phyloP scores from a whole-genome alignment of 2,888 invertebrate genomes.

The Eupithecia abbreviata region DNA sequence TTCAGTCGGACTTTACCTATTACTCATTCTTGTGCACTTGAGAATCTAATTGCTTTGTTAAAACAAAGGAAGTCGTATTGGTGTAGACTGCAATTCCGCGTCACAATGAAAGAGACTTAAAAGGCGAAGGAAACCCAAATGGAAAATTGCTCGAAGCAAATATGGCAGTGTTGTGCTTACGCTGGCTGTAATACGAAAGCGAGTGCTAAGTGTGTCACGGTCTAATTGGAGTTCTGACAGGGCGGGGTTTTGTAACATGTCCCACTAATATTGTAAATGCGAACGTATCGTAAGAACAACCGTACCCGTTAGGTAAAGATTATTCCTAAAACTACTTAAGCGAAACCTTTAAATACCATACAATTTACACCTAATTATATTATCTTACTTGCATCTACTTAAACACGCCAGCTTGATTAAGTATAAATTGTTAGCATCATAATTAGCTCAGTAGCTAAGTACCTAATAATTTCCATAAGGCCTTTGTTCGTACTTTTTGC shows the following conservation, averaged over 20 bases:
- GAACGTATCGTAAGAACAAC: neutral
- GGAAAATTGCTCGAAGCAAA: constrained; percentile 40
- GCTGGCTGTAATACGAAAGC: constrained; percentile 67
- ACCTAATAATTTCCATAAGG: constrained; percentile 33
- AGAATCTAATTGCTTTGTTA: constrained; percentile 14
- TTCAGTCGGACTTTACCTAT: neutral
- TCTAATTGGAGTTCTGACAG: constrained; percentile 73
- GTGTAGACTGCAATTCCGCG: constrained; percentile 17
- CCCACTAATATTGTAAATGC: constrained; percentile 36
- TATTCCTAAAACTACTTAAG: neutral
- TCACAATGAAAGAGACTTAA: constrained; percentile 28
- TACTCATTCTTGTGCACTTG: constrained; percentile 15
- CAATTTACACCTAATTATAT: constrained; percentile 53
- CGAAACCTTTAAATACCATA: constrained; percentile 43
- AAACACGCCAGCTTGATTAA: constrained; percentile 35
- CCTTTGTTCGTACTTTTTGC: constrained; percentile 40
- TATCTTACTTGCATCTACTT: constrained; percentile 25
- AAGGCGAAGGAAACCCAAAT: constrained; percentile 30
- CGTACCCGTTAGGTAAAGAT: neutral
- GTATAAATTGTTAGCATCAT: constrained; percentile 28
- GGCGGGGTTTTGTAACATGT: constrained; percentile 68
- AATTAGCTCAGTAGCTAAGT: constrained; percentile 25
- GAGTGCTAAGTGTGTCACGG: constrained; percentile 74
- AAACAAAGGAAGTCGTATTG: constrained; percentile 10
- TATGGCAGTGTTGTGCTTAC: constrained; percentile 45